Base-by-base conservation (phyloP, 2,888 invertebrate genomes). In the Hoplodrina ambigua region DNA sequence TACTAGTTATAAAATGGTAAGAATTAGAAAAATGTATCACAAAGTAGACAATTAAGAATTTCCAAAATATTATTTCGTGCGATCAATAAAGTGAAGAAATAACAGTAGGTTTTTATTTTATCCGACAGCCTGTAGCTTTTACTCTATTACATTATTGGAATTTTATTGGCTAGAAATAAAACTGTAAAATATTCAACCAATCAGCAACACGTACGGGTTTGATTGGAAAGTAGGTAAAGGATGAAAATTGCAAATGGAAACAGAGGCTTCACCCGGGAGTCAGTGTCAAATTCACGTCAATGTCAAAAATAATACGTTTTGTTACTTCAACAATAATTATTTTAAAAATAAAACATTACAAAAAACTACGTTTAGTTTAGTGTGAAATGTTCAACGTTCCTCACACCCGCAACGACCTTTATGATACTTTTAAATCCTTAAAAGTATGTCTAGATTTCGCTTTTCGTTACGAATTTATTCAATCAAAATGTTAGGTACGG, bases 31-130 rank as follows among this genome's bases (percentile, higher is more conserved):
- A 44, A 58, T 17, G 30, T 46, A 17, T 17, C 17, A 44, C 20
- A 53, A 73, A 63, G 17, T 30, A 19, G 49, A 0, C 50, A 49
- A 41, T 46, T 46, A 0, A 10, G n/a, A 55, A 55, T 72, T 66
- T 55, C 54, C 50, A 69, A 72, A 78, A 72, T 81, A 69, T 56
- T 67, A 20, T 49, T 58, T 20, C 17, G 7, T 50, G 15, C 69
- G 76, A 73, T 79, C 80, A 82, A 78, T 80, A 78, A 1, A 17
- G 15, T 17, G 17, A 17, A 46, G 46, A 46, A 30, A 25, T 55
- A 17, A 19, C 30, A 63, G 46, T 62, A 33, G 13, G 82, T 72
- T 80, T 44, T 49, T 20, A 1, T n/a, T 17, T 19, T 4, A 0
- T 11, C 0, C 1, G 10, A 4, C 4, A 5, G 5, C 2, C 44